A percentile compares a stretch with the other conserved stretches of the same genome.
Conservation (phyloP, 2,888 invertebrate genomes). For the Plebejus argus region DNA sequence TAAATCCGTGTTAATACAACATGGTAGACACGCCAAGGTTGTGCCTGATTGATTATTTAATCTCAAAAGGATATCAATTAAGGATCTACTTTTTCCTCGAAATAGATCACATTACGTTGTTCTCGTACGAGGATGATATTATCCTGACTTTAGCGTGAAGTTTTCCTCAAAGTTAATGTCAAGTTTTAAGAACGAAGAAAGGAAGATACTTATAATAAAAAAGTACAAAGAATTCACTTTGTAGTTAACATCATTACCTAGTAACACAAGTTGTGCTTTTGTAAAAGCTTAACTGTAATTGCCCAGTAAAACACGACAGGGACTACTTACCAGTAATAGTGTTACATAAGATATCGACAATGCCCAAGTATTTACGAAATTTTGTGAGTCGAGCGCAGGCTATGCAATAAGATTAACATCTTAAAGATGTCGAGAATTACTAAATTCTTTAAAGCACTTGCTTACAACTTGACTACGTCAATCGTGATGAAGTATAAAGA, state of each 20-base stretch:
- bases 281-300: constrained; percentile 10
- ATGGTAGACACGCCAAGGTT: constrained; percentile 21
- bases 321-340: constrained; percentile 8
- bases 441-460: neutral
- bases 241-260: neutral
- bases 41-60: constrained; percentile 19
- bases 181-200: too few relatives aligned
- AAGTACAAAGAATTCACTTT: neutral
- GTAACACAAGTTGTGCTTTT: neutral
- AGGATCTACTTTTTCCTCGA: constrained; percentile 25
- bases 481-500: neutral
- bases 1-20: constrained; percentile 18
- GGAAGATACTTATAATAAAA: neutral
- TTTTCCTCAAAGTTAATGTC: neutral
- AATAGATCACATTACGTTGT: constrained; percentile 5
- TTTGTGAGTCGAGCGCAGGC: neutral
- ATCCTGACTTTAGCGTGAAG: neutral
- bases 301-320: neutral
- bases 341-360: constrained; percentile 33
- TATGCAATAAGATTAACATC: constrained; percentile 3
- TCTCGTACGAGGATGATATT: neutral
- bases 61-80: constrained; percentile 24
- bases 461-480: neutral
- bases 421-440: neutral
- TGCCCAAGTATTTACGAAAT: constrained; percentile 39